Evolutionary conservation across 2,888 invertebrate species (phyloP).

Genomic region (Gortyna flavago): DNA sequence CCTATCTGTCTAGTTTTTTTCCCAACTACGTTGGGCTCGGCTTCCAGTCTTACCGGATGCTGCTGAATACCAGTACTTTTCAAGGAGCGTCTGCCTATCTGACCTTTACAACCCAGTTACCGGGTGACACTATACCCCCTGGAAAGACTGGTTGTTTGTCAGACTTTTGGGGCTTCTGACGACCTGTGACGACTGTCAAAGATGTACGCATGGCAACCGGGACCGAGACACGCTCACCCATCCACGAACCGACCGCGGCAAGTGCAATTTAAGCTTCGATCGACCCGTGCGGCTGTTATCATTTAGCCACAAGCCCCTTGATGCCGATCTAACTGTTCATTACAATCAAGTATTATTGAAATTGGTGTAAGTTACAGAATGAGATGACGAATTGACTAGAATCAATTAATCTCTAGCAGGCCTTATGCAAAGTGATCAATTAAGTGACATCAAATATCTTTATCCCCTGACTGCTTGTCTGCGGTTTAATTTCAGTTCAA

Average conservation of each 20-base stretch:
- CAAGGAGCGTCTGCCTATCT: background rate
- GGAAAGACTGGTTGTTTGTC: background rate
- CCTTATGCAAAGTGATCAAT: slow-evolving; percentile 41
- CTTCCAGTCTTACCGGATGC: background rate
- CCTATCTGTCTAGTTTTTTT: background rate
- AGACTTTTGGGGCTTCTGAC: background rate
- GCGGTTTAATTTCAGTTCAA: slow-evolving; percentile 47
- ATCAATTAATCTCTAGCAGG: slow-evolving; percentile 53
- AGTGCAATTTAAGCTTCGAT: background rate
- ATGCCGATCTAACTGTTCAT: background rate
- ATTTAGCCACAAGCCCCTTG: background rate
- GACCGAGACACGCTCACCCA: background rate
- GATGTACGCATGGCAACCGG: background rate
- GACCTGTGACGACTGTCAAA: background rate
- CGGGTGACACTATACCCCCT: background rate
- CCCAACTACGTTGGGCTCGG: background rate
- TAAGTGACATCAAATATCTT: slow-evolving; percentile 56
- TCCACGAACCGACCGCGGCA: background rate
- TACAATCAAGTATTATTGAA: slow-evolving; percentile 18
- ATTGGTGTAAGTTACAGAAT: slow-evolving; percentile 16
- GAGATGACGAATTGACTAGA: slow-evolving; percentile 27
- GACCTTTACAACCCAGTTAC: background rate
- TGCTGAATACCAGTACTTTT: background rate
- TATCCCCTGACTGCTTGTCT: slow-evolving; percentile 32
- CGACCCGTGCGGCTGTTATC: background rate